Base-by-base conservation (phyloP, 2,797 vertebrate genomes). In the Megaceryle alcyon region DNA sequence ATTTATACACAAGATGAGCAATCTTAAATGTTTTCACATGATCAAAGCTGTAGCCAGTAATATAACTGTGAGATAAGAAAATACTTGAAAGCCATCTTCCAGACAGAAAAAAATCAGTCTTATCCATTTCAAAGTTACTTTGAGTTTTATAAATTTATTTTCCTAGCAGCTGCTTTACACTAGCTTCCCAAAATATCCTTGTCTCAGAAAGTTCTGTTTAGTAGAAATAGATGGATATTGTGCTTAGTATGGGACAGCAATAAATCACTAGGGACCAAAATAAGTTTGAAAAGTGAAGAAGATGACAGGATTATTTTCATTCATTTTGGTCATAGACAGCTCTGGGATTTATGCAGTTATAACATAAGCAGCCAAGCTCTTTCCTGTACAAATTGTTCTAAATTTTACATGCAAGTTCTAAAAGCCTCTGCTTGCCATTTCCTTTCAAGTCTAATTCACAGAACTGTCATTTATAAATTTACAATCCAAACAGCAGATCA, bases 381-480 rank as follows among this genome's bases (percentile, higher is more conserved):
- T 92, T 86, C 69, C 64, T 92, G 29, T 88, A 95, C 82, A 97
- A 96, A 96, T 94, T 88, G 53, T 87, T 60, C 82, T 92, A 56
- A 90, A 79, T 95, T 96, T 94, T 96, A 83, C 73, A 88, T 85
- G 44, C 39, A 95, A 79, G 56, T 88, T 70, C 82, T 89, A 93
- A 96, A 97, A 13, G 12, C 7, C 35, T 75, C 90, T 91, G 49
- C 57, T 96, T 80, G 96, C 69, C 66, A 92, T 97, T 95, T 93
- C 25, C 73, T 64, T 97, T 97, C 96, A 97, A 88, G 54, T 93
- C 63, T 90, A 93, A 96, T 97, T 95, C 49, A 2, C 14, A 59
- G 82, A 92, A 31, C 68, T 93, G 94, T 91, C 88, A 94, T 85
- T 97, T 97, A 94, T 79, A 96, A 86, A 96, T 97, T 94, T 96